Evolutionary conservation across 1,140 invertebrate genomes (phyloP), one percentile per base, ranked within the genome.

Genomic region (Branchinecta lindahli): DNA sequence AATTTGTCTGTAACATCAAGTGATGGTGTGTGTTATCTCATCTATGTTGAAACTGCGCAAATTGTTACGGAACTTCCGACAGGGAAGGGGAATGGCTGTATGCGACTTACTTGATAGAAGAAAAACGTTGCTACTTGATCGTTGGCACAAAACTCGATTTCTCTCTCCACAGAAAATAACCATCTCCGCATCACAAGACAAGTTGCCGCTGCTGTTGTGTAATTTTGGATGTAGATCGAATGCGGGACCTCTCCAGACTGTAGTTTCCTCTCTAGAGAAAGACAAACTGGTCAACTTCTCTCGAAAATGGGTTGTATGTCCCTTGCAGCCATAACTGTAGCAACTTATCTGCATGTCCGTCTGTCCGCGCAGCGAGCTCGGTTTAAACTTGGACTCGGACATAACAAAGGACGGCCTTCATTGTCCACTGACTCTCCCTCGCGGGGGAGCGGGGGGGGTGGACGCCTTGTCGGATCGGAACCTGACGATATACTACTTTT

Each of bases 191-290:
- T 82, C 68, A 88, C 85, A n/a, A 99, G 82, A 79, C 96, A 99
- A 12, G 93, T 96, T 68, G 91, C 91, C 44, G 92, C 94, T 33
- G 95, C 95, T n/a, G 96, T 98, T 72, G 91, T 96, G 77, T 98
- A 98, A 81, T 99, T 99, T 82, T 98, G 94, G 74, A 99, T 95
- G 79, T 99, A 99, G 67, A 99, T 82, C 75, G 94, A 93, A 80
- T 99, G 95, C 0, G 95, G 95, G 73, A 94, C 92, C 81, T 99
- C 96, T 77, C 90, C 87, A 3, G 90, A 86, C 74, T 92, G 89
- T 67, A 99, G 80, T 81, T 97, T 97, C 68, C 96, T 85, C 80
- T 98, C 94, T 93, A 80, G 52, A 81, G 80, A 68, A 66, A 67
- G 47, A 71, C 8, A 15, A 73, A 66, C 61, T 75, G 79, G 78